Conservation (phyloP, 2,113 vertebrate genomes). For the Xyliphius kryptos region DNA sequence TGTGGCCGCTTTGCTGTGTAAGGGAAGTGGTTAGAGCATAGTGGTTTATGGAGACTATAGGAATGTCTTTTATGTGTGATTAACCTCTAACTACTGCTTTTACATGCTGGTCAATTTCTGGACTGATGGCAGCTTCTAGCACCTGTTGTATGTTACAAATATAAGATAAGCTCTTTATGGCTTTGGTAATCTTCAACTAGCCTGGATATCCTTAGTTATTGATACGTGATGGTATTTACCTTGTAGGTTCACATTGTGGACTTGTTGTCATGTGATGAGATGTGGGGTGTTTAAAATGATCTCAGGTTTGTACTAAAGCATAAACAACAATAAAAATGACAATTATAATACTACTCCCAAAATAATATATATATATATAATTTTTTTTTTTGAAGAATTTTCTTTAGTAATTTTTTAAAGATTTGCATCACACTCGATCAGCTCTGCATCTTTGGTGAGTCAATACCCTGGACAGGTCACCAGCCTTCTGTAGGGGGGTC, state of each 20-base stretch:
- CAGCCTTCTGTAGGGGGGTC: no score
- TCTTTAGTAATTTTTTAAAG: no score
- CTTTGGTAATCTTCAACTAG: constrained; percentile 32
- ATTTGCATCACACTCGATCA: no score
- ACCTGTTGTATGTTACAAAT: constrained; percentile 56
- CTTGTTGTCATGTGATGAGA: constrained; percentile 38
- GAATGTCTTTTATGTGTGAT: constrained; percentile 36
- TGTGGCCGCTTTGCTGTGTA: constrained; percentile 25
- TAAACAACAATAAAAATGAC: no score
- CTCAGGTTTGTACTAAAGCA: no score
- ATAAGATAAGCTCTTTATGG: constrained; percentile 43
- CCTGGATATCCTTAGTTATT: constrained; percentile 48
- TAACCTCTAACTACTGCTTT: constrained; percentile 20
- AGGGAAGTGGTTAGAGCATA: constrained; percentile 19
- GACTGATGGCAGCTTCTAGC: constrained; percentile 50
- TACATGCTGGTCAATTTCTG: constrained; percentile 25
- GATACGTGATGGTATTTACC: constrained; percentile 51
- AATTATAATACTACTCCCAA: no score
- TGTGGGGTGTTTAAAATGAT: constrained; percentile 6
- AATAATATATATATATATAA: no score
- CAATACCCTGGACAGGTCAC: no score
- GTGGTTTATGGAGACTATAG: constrained; percentile 22
- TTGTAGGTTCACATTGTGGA: constrained; percentile 47
- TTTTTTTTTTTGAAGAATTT: no score
- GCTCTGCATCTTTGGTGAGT: no score